Base-by-base conservation (phyloP, 2,113 vertebrate genomes). In the Chloropsis cyanopogon region DNA sequence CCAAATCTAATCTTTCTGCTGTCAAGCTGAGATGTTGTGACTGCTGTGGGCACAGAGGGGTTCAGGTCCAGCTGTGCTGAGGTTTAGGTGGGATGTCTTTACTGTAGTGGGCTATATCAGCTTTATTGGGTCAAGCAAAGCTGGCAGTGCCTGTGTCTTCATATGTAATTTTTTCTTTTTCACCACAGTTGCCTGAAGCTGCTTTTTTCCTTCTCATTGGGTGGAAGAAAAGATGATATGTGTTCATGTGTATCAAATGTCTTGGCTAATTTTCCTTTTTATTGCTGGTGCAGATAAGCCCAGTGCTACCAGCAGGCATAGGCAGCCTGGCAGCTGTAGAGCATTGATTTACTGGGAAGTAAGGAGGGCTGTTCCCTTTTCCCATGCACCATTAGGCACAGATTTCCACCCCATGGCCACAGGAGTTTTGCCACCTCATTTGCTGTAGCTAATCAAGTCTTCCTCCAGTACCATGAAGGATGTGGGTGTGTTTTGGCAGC, bases 31-130 rank as follows among this genome's bases (percentile, higher is more conserved):
- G 35, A 9, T 68, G 29, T 24, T 33, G 35, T 18, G 12, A 44
- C 20, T 47, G 0, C 35, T 37, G n/a, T 65, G 65, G 44, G 41
- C 0, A 8, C n/a, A 26, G 19, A 42, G 35, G n/a, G 5, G 4
- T 49, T 21, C 1, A 5, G 14, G 24, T 83, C 35, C 35, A 61
- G 35, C 44, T 53, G 14, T 60, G 24, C 24, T 39, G 56, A 39
- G 49, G 12, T 68, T 73, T 39, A 33, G 24, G 21, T 66, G 35
- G 26, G 29, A 33, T 47, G 10, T 56, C 14, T 46, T 70, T 7
- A 18, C 33, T 78, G 13, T 26, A 21, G 33, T 61, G 41, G n/a
- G 28, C n/a, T 66, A 4, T 39, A 15, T 75, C 9, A 25, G 39
- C 42, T 79, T 53, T 57, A 44, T 1, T 15, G n/a, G 35, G 24